Percentiles rank a stretch among this genome's conserved stretches.
These are phyloP conservation scores for Drosophila nikananu DNA, from an alignment of 1,140 invertebrate species.

Conservation along the genomic window DNA sequence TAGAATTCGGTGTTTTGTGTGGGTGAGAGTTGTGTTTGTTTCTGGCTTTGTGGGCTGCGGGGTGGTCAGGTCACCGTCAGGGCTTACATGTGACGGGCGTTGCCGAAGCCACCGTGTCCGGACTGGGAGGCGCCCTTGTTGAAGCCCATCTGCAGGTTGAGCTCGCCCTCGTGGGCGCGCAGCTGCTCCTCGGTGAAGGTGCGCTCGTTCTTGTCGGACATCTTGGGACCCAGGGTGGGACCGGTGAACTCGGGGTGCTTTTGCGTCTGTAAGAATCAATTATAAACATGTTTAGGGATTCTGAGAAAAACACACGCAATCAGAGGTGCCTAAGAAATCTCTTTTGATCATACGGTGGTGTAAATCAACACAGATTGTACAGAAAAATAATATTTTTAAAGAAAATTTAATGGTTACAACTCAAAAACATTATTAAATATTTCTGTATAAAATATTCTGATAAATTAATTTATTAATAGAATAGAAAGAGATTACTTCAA, in stretches of 20 bases:
- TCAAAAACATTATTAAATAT: not conserved
- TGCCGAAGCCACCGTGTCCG: slow-evolving; percentile 96
- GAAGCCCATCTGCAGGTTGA: slow-evolving; percentile 98
- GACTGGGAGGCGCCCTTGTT: slow-evolving; percentile 97
- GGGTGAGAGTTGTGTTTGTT: slow-evolving; percentile 19
- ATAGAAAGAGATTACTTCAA: not conserved
- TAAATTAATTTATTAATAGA: not conserved
- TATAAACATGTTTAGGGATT: not conserved
- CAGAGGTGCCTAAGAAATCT: not conserved
- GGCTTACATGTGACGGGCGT: slow-evolving; percentile 96
- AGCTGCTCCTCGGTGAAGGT: slow-evolving; percentile 98
- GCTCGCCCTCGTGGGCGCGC: slow-evolving; percentile 94
- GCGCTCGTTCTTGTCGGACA: slow-evolving; percentile 97
- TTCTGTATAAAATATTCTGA: not conserved
- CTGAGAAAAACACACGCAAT: slow-evolving; percentile 3
- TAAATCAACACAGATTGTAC: not conserved
- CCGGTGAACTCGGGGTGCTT: slow-evolving; percentile 97
- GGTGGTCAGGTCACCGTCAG: not conserved
- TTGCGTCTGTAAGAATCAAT: slow-evolving; percentile 89
- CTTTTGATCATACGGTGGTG: not conserved
- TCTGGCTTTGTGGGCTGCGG: slow-evolving; percentile 10
- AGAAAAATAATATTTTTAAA: not conserved
- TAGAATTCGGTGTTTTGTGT: slow-evolving; percentile 57
- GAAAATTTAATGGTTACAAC: not conserved
- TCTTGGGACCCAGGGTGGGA: slow-evolving; percentile 96